Evolutionary conservation across 2,797 vertebrate genomes (phyloP), one percentile per base, ranked within the genome.

Genomic region (Lepus townsendii): DNA sequence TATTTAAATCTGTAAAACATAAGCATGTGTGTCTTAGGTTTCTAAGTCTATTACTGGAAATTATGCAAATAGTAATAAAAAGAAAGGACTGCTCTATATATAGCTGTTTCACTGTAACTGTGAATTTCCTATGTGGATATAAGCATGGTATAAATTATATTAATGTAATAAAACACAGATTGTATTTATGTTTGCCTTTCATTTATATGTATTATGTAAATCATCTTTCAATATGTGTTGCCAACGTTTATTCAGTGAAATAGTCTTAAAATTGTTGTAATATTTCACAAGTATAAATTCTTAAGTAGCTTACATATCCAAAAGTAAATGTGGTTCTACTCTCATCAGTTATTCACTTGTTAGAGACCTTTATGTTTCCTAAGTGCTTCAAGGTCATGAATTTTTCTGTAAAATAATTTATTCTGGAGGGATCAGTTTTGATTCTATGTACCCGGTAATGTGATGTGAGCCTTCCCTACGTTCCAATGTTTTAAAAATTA

Each of bases 221-320:
- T 84, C 26, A 82, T 57, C 88, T 94, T 89, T 96, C 42, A 69
- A 83, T 79, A 75, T 80, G 19, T 72, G 19, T 89, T 92, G 68
- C 75, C 62, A 91, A 72, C 38, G 14, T 73, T 71, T 63, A 38
- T 80, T 93, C 78, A 42, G 11, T 75, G 73, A 83, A 83, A 89
- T 94, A 42, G 17, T 83, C 24, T 90, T 95, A 82, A 94, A 96
- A 85, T 77, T 68, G 73, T 86, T 96, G 24, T 91, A 65, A 77
- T 78, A 85, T 85, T 93, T 90, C 82, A 76, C 20, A 92, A 90
- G 50, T 88, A 10, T 88, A 90, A 86, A 42, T 93, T 73, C 14
- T 84, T 94, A 87, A 94, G 20, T 82, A 52, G 42, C 13, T 76
- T 73, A 82, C 73, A 68, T 62, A 60, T 92, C 93, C n/a, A 80